Percentiles rank a stretch among this genome's conserved stretches.
Conservation (phyloP, 2,797 vertebrate genomes). For the Otolemur crassicaudatus region DNA sequence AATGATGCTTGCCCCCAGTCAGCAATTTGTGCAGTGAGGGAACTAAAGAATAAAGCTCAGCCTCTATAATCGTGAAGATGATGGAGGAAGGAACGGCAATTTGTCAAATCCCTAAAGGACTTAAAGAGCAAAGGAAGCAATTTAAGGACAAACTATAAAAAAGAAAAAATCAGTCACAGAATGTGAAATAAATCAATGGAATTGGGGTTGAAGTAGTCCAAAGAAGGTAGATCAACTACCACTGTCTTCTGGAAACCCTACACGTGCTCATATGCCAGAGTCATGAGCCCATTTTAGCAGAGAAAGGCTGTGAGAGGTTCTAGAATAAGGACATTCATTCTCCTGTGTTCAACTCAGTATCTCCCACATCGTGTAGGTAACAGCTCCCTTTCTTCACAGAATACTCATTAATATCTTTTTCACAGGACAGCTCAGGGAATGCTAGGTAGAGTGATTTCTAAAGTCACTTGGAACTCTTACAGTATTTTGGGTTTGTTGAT, state of each 20-base stretch:
- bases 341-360: neutral
- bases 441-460: neutral
- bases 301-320: neutral
- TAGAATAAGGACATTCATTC: neutral
- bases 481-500: conserved; percentile 48
- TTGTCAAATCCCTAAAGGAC: neutral
- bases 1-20: neutral
- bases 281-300: neutral
- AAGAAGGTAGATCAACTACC: neutral
- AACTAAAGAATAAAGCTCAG: neutral
- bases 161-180: neutral
- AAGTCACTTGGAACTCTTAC: conserved; percentile 44
- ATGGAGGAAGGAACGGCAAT: neutral
- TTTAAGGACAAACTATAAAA: neutral
- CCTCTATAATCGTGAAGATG: neutral
- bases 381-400: neutral
- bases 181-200: neutral
- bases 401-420: neutral
- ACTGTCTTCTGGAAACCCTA: neutral
- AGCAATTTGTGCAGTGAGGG: neutral
- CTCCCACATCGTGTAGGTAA: neutral
- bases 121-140: neutral
- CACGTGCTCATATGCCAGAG: neutral
- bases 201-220: neutral
- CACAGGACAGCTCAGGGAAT: neutral